phyloP scores from a whole-genome alignment of 2,797 vertebrate genomes.

The Falco concolor region DNA sequence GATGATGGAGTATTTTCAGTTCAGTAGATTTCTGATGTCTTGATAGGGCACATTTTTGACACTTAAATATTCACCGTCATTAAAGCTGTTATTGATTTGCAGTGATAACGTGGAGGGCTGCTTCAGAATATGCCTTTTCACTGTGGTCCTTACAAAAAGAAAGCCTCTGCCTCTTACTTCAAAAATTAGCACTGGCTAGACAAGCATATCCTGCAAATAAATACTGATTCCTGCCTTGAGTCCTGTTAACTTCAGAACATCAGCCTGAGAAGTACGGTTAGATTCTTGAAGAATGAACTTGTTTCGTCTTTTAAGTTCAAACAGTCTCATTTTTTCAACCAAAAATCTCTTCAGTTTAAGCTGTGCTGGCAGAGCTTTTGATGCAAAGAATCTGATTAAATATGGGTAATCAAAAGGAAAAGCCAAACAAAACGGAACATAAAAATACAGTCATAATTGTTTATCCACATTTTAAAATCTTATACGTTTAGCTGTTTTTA shows the following conservation, averaged over 20 bases:
- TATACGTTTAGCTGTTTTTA: not conserved
- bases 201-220: not conserved
- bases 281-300: not conserved
- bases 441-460: not conserved
- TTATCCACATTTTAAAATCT: not conserved
- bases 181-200: not conserved
- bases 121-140: not conserved
- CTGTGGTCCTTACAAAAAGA: not conserved
- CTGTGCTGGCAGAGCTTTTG: not conserved
- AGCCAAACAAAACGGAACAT: not conserved
- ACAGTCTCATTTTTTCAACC: not conserved
- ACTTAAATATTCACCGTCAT: not conserved
- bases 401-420: not conserved
- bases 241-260: not conserved
- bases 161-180: not conserved
- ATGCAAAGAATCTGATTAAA: not conserved
- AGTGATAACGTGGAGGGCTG: not conserved
- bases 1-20: not conserved
- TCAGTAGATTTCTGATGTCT: not conserved
- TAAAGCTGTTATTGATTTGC: not conserved
- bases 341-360: not conserved
- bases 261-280: not conserved
- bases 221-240: not conserved
- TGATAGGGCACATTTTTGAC: not conserved
- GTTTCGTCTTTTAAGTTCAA: not conserved